Evolutionary conservation across 1,140 invertebrate species (phyloP), one percentile per base, ranked within the genome.

Genomic region (Propsilocerus akamusi): DNA sequence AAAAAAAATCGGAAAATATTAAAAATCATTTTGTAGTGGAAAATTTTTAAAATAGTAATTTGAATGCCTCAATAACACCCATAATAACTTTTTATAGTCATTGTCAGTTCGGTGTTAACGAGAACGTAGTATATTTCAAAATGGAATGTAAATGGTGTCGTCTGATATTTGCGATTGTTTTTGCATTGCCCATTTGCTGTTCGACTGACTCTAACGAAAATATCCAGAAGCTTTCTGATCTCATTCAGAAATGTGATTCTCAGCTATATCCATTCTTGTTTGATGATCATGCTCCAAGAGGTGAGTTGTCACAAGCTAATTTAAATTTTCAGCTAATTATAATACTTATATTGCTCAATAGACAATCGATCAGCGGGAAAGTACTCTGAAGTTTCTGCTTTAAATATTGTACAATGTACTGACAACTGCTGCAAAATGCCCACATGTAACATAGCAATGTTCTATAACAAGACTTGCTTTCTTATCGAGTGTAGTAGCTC

Each of bases 381-480:
- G 47, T 83, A 72, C 53, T 71, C 68, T 26, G 73, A 77, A 56
- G 59, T 64, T 14, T 66, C 70, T 26, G 58, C 75, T 6, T 70
- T 62, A 46, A 70, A 68, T 12, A 59, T 80, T 4, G 72, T 73
- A 48, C 68, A 75, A 46, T 91, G 87, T 64, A 72, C 86, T 4
- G 67, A 74, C 54, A 69, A 72, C 26, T 91, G 88, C 59, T 91
- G 87, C 60, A 60, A 57, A 1, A 68, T 74, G 30, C 62, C 70
- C 1, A 56, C 61, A 2, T 91, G 87, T 60, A 83, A 91, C 65
- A 76, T 88, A 53, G 84, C 80, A 4, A 78, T 91, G 57, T 79
- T 85, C 59, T 76, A 76, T 51, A 78, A 86, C 55, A 63, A 66
- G 17, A 79, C 76, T 47, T 91, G 86, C 62, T 91, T 76, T 59